A percentile compares a stretch with the other conserved stretches of the same genome.
phyloP scores from a whole-genome alignment of 2,113 vertebrate genomes.

The Epinephelus fuscoguttatus region DNA sequence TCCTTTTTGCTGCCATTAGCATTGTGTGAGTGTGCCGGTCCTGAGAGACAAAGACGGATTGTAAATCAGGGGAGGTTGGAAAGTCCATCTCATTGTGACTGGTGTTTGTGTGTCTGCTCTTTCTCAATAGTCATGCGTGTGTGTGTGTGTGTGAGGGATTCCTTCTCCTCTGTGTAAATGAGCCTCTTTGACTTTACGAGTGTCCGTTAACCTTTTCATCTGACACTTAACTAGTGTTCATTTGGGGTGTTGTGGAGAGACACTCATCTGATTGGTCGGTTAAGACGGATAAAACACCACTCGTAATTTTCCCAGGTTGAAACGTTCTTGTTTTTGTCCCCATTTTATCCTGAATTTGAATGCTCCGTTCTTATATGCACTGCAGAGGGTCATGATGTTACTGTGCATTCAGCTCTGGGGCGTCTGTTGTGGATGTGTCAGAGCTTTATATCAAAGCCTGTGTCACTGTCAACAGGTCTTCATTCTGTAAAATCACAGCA shows the following conservation, averaged over 20 bases:
- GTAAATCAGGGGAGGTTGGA: slow-evolving; percentile 72
- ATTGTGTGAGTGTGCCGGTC: slow-evolving; percentile 52
- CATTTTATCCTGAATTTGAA: background rate
- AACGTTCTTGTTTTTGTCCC: too few species aligned
- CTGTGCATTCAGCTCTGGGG: background rate
- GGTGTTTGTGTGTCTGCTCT: slow-evolving; percentile 74
- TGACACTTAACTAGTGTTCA: slow-evolving; percentile 10
- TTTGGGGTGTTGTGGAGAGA: slow-evolving; percentile 18
- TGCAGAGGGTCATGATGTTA: background rate
- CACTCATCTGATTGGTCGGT: slow-evolving; percentile 7
- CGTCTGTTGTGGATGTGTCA: background rate
- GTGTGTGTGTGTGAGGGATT: background rate
- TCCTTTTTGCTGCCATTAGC: slow-evolving; percentile 65
- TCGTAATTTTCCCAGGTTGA: background rate
- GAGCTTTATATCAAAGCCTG: too few species aligned
- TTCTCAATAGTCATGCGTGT: slow-evolving; percentile 61
- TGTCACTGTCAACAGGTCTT: too few species aligned
- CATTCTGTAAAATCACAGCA: too few species aligned
- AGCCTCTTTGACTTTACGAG: slow-evolving; percentile 51
- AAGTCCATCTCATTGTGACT: slow-evolving; percentile 66
- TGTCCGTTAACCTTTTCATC: slow-evolving; percentile 54
- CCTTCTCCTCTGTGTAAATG: slow-evolving; percentile 46
- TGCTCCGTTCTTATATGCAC: background rate
- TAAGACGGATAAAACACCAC: background rate
- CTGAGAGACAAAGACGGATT: slow-evolving; percentile 73